A percentile compares a stretch with the other conserved stretches of the same genome.
Evolutionary conservation across 1,140 invertebrate genomes (phyloP).

Genomic region (Megalopta genalis): DNA sequence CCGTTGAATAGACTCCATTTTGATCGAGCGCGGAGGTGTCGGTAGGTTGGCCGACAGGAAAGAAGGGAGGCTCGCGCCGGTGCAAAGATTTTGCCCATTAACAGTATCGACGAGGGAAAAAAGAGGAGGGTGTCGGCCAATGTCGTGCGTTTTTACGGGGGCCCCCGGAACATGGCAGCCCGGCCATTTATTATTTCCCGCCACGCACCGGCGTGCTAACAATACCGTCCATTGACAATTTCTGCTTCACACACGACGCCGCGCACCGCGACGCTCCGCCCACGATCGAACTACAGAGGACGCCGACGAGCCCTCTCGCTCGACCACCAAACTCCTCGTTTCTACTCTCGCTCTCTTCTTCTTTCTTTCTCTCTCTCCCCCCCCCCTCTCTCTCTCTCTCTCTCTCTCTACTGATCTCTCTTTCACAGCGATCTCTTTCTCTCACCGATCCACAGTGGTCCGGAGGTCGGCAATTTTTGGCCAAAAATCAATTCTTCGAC

Average conservation of each 20-base stretch:
- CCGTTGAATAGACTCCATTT: conserved; percentile 26
- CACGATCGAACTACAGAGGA: conserved; percentile 76
- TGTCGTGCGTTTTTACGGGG: conserved; percentile 48
- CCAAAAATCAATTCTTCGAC: too few species aligned
- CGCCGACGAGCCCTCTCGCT: conserved; percentile 60
- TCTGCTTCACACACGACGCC: conserved; percentile 75
- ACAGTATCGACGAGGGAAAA: conserved; percentile 8
- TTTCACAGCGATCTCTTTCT: too few species aligned
- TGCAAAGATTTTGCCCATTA: conserved; percentile 44
- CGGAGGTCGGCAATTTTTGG: too few species aligned
- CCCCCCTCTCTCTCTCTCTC: too few species aligned
- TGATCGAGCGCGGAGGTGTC: conserved; percentile 10
- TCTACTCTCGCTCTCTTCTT: not conserved
- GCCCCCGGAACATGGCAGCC: conserved; percentile 54
- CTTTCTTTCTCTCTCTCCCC: too few species aligned
- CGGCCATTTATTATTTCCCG: conserved; percentile 76
- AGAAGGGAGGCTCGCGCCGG: conserved; percentile 21
- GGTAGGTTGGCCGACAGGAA: conserved; percentile 12
- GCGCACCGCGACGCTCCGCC: conserved; percentile 77
- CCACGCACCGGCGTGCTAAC: conserved; percentile 62
- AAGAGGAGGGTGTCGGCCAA: conserved; percentile 29
- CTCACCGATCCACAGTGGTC: too few species aligned
- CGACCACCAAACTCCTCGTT: not conserved
- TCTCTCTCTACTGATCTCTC: too few species aligned
- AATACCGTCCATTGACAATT: conserved; percentile 78